These are phyloP conservation scores for Galago senegalensis DNA, from an alignment of 2,797 vertebrate species.

Conservation along the genomic window DNA sequence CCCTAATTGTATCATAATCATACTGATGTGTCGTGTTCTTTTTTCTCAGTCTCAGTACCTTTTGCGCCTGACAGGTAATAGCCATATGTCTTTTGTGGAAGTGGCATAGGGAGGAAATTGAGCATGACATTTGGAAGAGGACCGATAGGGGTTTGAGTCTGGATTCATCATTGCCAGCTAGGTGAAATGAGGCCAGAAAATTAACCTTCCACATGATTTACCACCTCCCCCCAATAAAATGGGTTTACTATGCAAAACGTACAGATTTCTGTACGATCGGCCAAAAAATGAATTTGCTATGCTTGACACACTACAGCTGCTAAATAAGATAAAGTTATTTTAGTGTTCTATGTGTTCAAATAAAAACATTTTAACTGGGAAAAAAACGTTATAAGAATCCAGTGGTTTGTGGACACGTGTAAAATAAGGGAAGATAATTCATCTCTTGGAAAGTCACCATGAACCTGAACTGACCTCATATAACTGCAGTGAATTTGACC, in stretches of 20 bases:
- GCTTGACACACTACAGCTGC: neutral
- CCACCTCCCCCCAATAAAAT: neutral
- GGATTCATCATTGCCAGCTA: neutral
- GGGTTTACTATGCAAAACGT: neutral
- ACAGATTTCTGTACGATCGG: neutral
- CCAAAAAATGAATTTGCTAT: neutral
- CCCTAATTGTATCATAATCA: neutral
- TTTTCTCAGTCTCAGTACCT: neutral
- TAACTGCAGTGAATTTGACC: neutral
- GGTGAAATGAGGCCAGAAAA: neutral
- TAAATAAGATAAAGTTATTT: slow-evolving; percentile 14
- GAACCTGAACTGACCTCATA: slow-evolving; percentile 12
- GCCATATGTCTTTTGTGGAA: neutral
- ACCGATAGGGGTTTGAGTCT: neutral
- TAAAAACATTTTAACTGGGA: slow-evolving; percentile 3
- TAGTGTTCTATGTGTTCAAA: neutral
- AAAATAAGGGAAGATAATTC: neutral
- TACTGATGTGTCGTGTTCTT: neutral
- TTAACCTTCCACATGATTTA: neutral
- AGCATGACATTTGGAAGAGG: neutral
- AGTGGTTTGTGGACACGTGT: neutral
- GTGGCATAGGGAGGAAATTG: neutral
- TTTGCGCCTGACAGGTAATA: neutral
- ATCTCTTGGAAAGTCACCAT: slow-evolving; percentile 35
- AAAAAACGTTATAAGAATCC: neutral